Base-by-base conservation (phyloP, 2,113 vertebrate genomes). In the Microcebus tavaratra region DNA sequence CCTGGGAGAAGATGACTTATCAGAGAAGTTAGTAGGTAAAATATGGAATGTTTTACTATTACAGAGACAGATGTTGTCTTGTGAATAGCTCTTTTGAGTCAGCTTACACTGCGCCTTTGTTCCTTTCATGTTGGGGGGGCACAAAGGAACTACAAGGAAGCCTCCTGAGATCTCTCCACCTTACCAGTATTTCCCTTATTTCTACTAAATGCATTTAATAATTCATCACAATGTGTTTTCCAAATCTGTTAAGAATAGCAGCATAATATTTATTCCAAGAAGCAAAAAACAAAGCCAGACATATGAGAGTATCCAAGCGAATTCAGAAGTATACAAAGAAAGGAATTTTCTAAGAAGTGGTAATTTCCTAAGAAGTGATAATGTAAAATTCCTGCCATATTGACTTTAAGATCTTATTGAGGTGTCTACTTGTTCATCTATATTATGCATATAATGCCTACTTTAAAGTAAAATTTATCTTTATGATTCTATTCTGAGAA, bases 211-310 rank as follows among this genome's bases (percentile, higher is more conserved):
- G 25, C 68, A 65, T 76, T 97, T 79, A 95, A 89, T 94, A 95
- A 89, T 93, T 97, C 83, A 87, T 86, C 42, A 75, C 82, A 89
- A 91, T 79, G 53, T 65, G 86, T 61, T 91, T 68, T 83, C 79
- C 31, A 86, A 93, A 93, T 91, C 53, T 94, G 63, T 67, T 86
- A 88, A 82, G 65, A 94, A 82, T 48, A 73, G 53, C 31, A 55
- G 17, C 34, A 65, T 89, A 73, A 89, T 88, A 93, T 91, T 86
- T 83, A 86, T 70, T 83, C 29, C 36, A 87, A 94, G 63, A 91
- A 91, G 55, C 10, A 45, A 84, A 63, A 83, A 84, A 53, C 57
- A 84, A 78, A 96, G 86, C 39, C 53, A 78, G 48, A 80, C 75
- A 79, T 63, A 48, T 42, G 36, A 55, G 90, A 39, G 27, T 55